Conservation (phyloP, 2,888 invertebrate species). For the Eristalinus aeneus region DNA sequence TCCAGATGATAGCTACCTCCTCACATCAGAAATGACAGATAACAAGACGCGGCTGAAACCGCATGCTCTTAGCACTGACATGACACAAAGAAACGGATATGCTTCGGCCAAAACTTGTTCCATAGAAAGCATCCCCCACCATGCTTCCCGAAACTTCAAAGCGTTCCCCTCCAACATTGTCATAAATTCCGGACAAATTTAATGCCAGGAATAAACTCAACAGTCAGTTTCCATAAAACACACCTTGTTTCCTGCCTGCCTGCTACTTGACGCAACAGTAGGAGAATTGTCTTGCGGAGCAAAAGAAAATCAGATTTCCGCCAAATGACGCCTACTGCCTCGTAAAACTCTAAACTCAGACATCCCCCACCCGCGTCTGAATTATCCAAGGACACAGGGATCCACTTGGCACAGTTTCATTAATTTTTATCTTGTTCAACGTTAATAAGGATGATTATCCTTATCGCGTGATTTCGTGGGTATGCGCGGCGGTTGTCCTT, state of each 20-base stretch:
- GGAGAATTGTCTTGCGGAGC: neutral
- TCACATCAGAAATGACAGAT: too few species aligned
- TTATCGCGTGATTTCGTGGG: constrained; percentile 22
- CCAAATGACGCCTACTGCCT: constrained; percentile 18
- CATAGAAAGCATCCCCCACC: too few species aligned
- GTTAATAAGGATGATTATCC: constrained; percentile 56
- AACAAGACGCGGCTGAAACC: too few species aligned
- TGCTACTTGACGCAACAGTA: neutral
- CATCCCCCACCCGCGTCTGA: too few species aligned
- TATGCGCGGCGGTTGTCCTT: constrained; percentile 5
- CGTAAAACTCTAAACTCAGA: constrained; percentile 25
- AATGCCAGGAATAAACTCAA: neutral
- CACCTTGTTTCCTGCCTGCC: neutral
- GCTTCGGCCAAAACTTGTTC: too few species aligned
- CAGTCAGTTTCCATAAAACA: constrained; percentile 9
- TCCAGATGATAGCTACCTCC: too few species aligned
- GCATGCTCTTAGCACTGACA: too few species aligned
- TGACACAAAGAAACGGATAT: too few species aligned
- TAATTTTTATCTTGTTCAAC: constrained; percentile 47
- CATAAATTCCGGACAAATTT: constrained; percentile 1
- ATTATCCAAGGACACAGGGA: constrained; percentile 10
- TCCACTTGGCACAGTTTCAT: constrained; percentile 3
- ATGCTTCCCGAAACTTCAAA: too few species aligned
- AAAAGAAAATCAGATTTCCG: neutral
- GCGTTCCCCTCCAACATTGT: too few species aligned